Evolutionary conservation across 2,888 invertebrate genomes (phyloP), one percentile per base, ranked within the genome.

Genomic region (Eupeodes latifasciatus): DNA sequence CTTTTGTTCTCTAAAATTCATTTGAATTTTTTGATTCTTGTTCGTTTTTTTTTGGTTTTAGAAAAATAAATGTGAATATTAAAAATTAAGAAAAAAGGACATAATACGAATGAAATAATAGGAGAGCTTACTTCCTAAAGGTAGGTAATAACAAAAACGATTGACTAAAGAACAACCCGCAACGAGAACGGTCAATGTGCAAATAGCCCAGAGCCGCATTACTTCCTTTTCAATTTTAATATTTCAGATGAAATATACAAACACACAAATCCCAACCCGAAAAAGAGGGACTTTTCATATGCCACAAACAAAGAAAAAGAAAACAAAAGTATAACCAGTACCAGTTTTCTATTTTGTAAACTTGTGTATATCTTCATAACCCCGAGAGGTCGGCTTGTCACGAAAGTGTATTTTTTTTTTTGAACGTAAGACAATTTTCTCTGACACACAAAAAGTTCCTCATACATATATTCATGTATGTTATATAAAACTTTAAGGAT

Each of bases 151-250:
- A 19, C 9, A 64, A 27, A 14, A 49, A 27, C 14, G 16, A 34
- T 34, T 19, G 59, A 69, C 67, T 69, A 16, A 64, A 72, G 64
- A 55, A 6, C 34, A 64, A 72, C 36, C 9, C 71, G 53, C 61
- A 57, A 27, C 27, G 27, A 27, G 75, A 5, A 40, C 62, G 71
- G 82, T 75, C 71, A 86, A 83, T 79, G 71, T 72, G 76, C 80
- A 84, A 87, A 83, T 72, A 72, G 66, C 83, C 76, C 40, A 57
- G 57, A 77, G 84, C 72, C 76, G 84, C 64, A 80, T 77, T 72
- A 72, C 76, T 78, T 79, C 62, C 77, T 69, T 75, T 77, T 55
- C 27, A 80, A 74, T 82, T 74, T 57, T 75, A 53, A 53, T 72
- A 19, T 40, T 72, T 79, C 76, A 72, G 79, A 80, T 77, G 71